These are phyloP conservation scores for Epinephelus malabaricus DNA, from an alignment of 2,797 vertebrate species.

Conservation along the genomic window DNA sequence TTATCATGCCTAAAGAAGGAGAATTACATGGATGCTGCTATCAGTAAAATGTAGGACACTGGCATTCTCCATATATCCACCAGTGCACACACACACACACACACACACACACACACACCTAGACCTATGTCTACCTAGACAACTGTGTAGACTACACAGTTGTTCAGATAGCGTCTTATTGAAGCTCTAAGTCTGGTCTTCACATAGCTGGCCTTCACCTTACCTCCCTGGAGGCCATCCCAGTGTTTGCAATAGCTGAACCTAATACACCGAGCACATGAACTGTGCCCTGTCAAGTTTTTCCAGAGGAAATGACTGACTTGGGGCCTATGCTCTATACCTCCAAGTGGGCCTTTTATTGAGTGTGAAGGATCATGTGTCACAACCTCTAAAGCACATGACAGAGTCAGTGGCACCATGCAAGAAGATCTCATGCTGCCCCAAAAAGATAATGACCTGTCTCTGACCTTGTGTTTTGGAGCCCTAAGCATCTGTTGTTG, in stretches of 20 bases:
- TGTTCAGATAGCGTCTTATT: constrained; percentile 33
- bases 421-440: constrained; percentile 31
- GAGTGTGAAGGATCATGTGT: constrained; percentile 67
- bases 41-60: constrained; percentile 17
- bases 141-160: constrained; percentile 2
- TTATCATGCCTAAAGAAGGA: constrained; percentile 25
- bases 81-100: background rate
- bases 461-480: constrained; percentile 50
- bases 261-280: constrained; percentile 66
- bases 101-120: background rate
- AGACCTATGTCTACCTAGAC: background rate
- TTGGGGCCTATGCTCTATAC: constrained; percentile 50
- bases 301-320: constrained; percentile 80
- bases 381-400: constrained; percentile 63
- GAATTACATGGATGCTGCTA: background rate
- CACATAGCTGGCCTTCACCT: constrained; percentile 69
- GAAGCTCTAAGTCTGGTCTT: constrained; percentile 38
- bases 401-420: constrained; percentile 41
- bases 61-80: background rate
- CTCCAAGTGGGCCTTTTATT: constrained; percentile 63
- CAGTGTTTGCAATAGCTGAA: constrained; percentile 76
- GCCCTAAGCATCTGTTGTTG: constrained; percentile 72
- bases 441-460: constrained; percentile 48
- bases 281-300: constrained; percentile 67
- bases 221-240: constrained; percentile 63